phyloP scores from a whole-genome alignment of 1,140 invertebrate genomes.

The Drosophila littoralis region DNA sequence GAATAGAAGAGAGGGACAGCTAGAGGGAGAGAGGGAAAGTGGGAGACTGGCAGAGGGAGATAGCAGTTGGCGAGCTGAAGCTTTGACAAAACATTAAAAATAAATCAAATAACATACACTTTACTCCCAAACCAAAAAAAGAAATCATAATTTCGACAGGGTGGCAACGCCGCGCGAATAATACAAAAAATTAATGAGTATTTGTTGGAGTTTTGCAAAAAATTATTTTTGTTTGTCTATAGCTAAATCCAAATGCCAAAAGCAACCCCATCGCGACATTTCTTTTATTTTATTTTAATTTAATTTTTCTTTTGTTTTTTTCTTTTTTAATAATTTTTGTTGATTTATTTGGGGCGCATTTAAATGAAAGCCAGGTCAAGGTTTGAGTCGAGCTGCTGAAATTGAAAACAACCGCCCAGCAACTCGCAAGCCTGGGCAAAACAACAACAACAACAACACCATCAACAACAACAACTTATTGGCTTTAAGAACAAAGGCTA shows the following conservation, averaged over 20 bases:
- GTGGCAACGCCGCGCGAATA: slow-evolving; percentile 13
- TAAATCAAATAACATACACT: slow-evolving; percentile 72
- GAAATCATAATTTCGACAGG: not conserved
- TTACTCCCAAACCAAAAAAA: not conserved
- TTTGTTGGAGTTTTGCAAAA: slow-evolving; percentile 5
- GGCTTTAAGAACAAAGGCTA: slow-evolving; percentile 67
- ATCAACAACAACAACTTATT: slow-evolving; percentile 34
- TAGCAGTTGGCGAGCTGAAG: not conserved
- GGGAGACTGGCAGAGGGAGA: not conserved
- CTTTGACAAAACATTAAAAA: slow-evolving; percentile 72
- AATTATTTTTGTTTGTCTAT: slow-evolving; percentile 4
- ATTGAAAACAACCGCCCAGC: slow-evolving; percentile 33
- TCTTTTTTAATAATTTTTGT: not conserved
- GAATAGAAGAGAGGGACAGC: not conserved
- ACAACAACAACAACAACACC: not conserved
- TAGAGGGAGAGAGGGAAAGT: not conserved
- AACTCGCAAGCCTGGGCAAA: slow-evolving; percentile 5
- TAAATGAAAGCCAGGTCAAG: slow-evolving; percentile 12
- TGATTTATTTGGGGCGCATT: slow-evolving; percentile 23
- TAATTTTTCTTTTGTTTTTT: too few species aligned
- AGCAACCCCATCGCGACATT: slow-evolving; percentile 27
- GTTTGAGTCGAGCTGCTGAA: slow-evolving; percentile 9
- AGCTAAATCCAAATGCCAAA: not conserved
- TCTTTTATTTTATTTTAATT: slow-evolving; percentile 3
- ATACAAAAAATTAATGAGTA: slow-evolving; percentile 30